A percentile compares a stretch with the other conserved stretches of the same genome.
Evolutionary conservation across 2,888 invertebrate species (phyloP).

Genomic region (Augochlorella aurata): DNA sequence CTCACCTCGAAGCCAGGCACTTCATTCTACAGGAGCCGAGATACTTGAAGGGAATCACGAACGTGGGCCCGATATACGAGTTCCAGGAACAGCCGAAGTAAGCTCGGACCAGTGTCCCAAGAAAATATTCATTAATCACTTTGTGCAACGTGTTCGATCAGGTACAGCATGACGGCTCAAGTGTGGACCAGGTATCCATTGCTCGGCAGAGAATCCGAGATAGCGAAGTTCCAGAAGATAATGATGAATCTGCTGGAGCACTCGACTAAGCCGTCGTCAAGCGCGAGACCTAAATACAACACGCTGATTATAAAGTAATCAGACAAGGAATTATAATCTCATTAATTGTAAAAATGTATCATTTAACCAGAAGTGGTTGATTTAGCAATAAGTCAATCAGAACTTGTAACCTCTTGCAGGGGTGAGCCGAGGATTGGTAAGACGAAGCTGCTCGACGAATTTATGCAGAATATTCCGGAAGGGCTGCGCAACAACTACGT

Average conservation of each 20-base stretch:
- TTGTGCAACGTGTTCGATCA: background rate
- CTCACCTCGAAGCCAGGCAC: conserved; percentile 85
- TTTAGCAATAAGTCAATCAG: too few species aligned
- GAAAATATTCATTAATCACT: background rate
- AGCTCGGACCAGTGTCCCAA: conserved; percentile 15
- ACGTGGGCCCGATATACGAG: conserved; percentile 86
- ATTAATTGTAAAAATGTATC: too few species aligned
- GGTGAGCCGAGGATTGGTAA: conserved; percentile 86
- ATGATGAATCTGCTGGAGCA: conserved; percentile 60
- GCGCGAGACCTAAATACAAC: conserved; percentile 57
- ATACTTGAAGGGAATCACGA: conserved; percentile 85
- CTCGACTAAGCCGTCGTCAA: background rate
- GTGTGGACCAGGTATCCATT: conserved; percentile 81
- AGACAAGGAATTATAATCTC: too few species aligned
- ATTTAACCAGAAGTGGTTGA: too few species aligned
- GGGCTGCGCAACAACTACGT: conserved; percentile 78
- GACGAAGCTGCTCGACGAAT: conserved; percentile 85
- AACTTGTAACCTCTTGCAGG: conserved; percentile 74
- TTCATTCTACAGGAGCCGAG: conserved; percentile 85
- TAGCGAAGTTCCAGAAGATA: conserved; percentile 72
- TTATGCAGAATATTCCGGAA: conserved; percentile 82
- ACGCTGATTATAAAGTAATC: conserved; percentile 72
- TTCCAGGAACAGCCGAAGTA: conserved; percentile 81
- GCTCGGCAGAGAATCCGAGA: conserved; percentile 83
- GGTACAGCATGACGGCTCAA: conserved; percentile 57